A percentile compares a stretch with the other conserved stretches of the same genome.
Evolutionary conservation across 2,113 vertebrate species (phyloP).

Genomic region (Dascyllus trimaculatus): DNA sequence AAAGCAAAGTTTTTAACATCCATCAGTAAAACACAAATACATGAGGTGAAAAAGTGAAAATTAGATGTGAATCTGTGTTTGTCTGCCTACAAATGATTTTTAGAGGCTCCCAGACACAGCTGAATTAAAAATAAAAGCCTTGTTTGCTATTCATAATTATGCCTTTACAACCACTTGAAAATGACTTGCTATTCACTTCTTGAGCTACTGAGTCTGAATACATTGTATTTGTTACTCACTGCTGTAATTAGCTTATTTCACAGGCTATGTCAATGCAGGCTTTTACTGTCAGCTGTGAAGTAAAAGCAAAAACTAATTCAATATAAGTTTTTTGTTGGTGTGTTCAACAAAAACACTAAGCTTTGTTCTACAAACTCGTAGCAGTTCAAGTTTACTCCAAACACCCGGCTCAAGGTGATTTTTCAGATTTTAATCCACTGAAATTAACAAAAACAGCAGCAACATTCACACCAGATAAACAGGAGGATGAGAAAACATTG

Average conservation of each 20-base stretch:
- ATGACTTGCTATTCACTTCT: too few relatives aligned
- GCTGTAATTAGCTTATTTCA: neutral
- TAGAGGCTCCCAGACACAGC: neutral
- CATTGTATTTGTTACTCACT: neutral
- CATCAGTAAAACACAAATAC: constrained; percentile 1
- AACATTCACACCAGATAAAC: neutral
- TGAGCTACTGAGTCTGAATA: neutral
- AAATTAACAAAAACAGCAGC: neutral
- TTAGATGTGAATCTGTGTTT: neutral
- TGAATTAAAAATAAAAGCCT: neutral
- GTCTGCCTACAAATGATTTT: constrained; percentile 3
- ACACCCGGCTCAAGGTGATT: neutral
- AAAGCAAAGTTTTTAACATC: neutral
- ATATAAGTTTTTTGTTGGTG: neutral
- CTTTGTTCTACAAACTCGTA: constrained; percentile 1
- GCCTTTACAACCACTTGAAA: too few relatives aligned
- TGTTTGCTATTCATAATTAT: neutral
- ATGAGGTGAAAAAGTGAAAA: constrained; percentile 5
- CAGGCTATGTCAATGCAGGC: too few relatives aligned
- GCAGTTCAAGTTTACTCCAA: neutral
- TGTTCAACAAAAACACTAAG: neutral
- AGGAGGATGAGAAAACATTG: neutral
- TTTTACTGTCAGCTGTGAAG: neutral
- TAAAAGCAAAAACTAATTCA: neutral
- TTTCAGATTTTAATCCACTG: neutral